Base-by-base conservation (phyloP, 2,797 vertebrate genomes). In the Calcarius lapponicus region DNA sequence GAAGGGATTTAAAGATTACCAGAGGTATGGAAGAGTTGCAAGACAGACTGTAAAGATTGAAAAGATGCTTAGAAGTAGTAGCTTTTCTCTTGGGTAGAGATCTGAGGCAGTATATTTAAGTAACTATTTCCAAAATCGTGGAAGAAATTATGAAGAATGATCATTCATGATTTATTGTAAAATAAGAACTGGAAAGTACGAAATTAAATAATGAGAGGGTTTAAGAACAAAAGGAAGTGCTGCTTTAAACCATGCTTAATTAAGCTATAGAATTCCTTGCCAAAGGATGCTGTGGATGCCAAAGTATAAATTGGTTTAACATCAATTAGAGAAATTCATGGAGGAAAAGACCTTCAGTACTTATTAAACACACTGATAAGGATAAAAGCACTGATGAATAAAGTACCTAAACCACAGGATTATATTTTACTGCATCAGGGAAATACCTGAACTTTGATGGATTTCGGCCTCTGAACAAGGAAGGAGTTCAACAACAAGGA, bases 221-320 rank as follows among this genome's bases (percentile, higher is more conserved):
- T 92, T 81, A 34, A 79, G 76, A 87, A 62, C 25, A 82, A 90
- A 95, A 80, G 62, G 47, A 92, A 94, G 14, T 66, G 24, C 43
- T 80, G 20, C 48, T 93, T 90, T 62, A 91, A 95, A 75, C 43
- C 29, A 62, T 79, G 38, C 36, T 91, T 92, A 92, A 96, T 95
- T 92, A 89, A 85, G 71, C 38, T 80, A 67, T 76, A 74, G 56
- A 81, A 89, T 81, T 84, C 64, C 56, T 60, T 92, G 89, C 84
- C 96, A 96, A 88, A 95, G 74, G 51, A 91, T 89, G 66, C n/a
- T 86, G 31, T 60, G 40, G 22, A 73, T 96, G 91, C 91, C 91
- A 91, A 93, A 80, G n/a, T 87, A 60, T 62, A 89, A 93, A 96
- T 93, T 84, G 58, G 42, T 90, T 96, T 94, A 90, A 92, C 88